Evolutionary conservation across 1,140 invertebrate genomes (phyloP).

Genomic region (Bombus superbus): DNA sequence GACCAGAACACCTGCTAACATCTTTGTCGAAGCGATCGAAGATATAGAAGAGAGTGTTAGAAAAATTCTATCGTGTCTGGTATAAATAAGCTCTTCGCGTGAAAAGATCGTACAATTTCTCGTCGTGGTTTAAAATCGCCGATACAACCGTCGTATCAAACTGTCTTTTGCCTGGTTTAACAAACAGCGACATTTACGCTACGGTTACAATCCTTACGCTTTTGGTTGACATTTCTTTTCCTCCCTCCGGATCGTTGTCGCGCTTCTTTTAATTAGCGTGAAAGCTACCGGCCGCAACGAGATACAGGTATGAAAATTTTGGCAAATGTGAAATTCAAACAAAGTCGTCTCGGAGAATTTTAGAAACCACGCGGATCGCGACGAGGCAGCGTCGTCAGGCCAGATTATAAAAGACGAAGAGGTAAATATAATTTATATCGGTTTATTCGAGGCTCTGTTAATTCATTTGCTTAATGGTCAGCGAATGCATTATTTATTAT

Average conservation of each 20-base stretch:
- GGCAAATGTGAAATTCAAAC: slow-evolving; percentile 23
- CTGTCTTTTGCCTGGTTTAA: not conserved
- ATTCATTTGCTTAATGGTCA: slow-evolving; percentile 40
- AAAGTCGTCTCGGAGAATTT: slow-evolving; percentile 8
- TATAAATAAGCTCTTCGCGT: not conserved
- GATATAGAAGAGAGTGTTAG: not conserved
- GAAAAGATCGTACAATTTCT: too few species aligned
- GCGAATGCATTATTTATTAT: slow-evolving; percentile 24
- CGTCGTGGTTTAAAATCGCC: too few species aligned
- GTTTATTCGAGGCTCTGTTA: slow-evolving; percentile 13
- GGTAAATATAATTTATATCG: slow-evolving; percentile 34
- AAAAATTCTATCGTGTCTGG: not conserved
- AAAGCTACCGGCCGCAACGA: not conserved
- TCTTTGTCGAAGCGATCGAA: not conserved
- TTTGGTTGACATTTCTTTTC: not conserved
- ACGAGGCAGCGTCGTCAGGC: too few species aligned
- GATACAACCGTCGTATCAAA: not conserved
- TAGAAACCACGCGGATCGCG: not conserved
- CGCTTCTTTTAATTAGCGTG: slow-evolving; percentile 24
- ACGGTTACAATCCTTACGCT: not conserved
- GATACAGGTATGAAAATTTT: slow-evolving; percentile 15
- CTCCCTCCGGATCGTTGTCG: not conserved
- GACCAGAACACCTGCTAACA: not conserved
- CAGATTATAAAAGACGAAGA: slow-evolving; percentile 32
- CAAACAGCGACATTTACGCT: not conserved